Conservation (phyloP, 2,888 invertebrate species). For the Biston betularia region DNA sequence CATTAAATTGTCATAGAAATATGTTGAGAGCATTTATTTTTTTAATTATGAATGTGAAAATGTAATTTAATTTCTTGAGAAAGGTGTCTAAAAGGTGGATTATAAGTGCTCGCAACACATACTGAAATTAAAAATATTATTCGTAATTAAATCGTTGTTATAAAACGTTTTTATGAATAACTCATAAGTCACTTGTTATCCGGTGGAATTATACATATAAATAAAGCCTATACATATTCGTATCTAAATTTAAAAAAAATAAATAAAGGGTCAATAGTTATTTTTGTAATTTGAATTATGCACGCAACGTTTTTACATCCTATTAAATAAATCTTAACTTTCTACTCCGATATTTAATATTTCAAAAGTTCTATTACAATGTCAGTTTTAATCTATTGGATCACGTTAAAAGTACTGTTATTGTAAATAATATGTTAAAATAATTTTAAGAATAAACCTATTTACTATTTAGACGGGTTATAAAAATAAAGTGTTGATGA, state of each 20-base stretch:
- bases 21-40: slow-evolving; percentile 43
- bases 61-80: neutral
- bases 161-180: slow-evolving; percentile 55
- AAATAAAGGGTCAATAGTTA: slow-evolving; percentile 8
- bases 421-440: slow-evolving; percentile 73
- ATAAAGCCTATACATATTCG: slow-evolving; percentile 29
- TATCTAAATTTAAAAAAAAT: slow-evolving; percentile 18
- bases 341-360: slow-evolving; percentile 5
- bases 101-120: slow-evolving; percentile 45
- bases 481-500: slow-evolving; percentile 17
- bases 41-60: slow-evolving; percentile 19
- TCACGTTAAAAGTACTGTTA: slow-evolving; percentile 53
- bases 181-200: slow-evolving; percentile 58
- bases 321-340: slow-evolving; percentile 7
- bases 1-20: slow-evolving; percentile 43
- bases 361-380: slow-evolving; percentile 14
- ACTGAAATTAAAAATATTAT: slow-evolving; percentile 17
- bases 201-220: slow-evolving; percentile 32
- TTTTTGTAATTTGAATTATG: slow-evolving; percentile 22
- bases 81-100: neutral
- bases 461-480: slow-evolving; percentile 15
- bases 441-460: slow-evolving; percentile 53
- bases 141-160: slow-evolving; percentile 41
- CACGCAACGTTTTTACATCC: slow-evolving; percentile 7
- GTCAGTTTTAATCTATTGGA: slow-evolving; percentile 36